Percentiles rank a stretch among this genome's conserved stretches.
Conservation (phyloP, 2,797 vertebrate species). For the Morus bassanus region DNA sequence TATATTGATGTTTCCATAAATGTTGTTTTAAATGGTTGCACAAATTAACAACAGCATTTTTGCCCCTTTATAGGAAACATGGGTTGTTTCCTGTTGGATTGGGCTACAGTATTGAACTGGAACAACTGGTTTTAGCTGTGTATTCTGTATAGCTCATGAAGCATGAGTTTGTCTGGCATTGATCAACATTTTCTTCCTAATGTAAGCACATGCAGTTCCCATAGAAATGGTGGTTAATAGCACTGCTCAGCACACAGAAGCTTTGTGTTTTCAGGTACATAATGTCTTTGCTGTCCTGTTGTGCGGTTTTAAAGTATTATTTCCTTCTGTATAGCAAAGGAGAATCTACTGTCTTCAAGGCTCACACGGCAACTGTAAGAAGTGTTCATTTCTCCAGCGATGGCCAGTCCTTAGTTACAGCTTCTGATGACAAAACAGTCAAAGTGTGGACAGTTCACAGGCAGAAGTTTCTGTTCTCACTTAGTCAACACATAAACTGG, state of each 20-base stretch:
- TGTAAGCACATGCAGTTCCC: not conserved
- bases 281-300: not conserved
- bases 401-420: slow-evolving; percentile 89
- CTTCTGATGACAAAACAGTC: slow-evolving; percentile 96
- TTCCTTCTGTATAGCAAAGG: slow-evolving; percentile 81
- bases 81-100: not conserved
- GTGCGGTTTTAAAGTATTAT: not conserved
- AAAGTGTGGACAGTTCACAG: slow-evolving; percentile 95
- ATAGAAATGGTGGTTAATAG: not conserved
- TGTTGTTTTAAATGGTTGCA: not conserved
- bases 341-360: slow-evolving; percentile 88
- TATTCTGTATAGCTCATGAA: not conserved
- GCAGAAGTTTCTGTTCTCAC: slow-evolving; percentile 94
- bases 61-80: not conserved
- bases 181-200: not conserved
- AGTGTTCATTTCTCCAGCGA: slow-evolving; percentile 91
- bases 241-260: not conserved
- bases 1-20: not conserved
- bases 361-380: slow-evolving; percentile 90
- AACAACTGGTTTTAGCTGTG: not conserved
- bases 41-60: not conserved
- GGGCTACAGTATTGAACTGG: not conserved
- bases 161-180: not conserved
- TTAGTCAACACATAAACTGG: slow-evolving; percentile 97
- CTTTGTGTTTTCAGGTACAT: not conserved